Percentiles rank a stretch among this genome's conserved stretches.
Conservation (phyloP, 2,797 vertebrate species). For the Carapus acus region DNA sequence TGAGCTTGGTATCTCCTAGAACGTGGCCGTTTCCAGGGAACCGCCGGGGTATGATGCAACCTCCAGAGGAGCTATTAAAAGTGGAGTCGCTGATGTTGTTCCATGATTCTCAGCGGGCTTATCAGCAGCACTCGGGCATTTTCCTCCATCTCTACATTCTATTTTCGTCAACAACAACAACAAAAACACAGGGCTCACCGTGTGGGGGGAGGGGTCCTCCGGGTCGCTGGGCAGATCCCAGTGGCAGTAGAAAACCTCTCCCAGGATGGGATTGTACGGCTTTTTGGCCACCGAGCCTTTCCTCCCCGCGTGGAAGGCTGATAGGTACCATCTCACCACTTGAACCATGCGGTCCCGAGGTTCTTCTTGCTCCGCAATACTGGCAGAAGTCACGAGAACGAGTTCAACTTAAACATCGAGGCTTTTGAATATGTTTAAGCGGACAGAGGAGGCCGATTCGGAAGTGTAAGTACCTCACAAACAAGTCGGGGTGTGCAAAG, state of each 20-base stretch:
- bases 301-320: conserved; percentile 95
- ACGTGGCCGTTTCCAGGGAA: no score
- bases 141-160: no score
- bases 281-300: conserved; percentile 99
- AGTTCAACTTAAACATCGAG: not conserved
- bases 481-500: conserved; percentile 97
- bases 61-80: no score
- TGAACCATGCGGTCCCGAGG: conserved; percentile 92
- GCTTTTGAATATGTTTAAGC: not conserved
- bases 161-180: not conserved
- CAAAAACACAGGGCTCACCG: conserved; percentile 44
- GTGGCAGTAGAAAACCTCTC: conserved; percentile 96
- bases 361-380: conserved; percentile 92
- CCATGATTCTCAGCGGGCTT: no score
- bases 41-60: no score
- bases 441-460: no score
- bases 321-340: conserved; percentile 97
- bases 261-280: conserved; percentile 97
- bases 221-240: conserved; percentile 86
- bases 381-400: conserved; percentile 39
- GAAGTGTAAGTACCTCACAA: conserved; percentile 83
- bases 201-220: conserved; percentile 73
- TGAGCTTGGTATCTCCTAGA: no score
- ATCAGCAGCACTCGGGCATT: not conserved
- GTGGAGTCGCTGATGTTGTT: no score